Evolutionary conservation across 1,140 invertebrate genomes (phyloP).

Genomic region (Copidosoma floridanum): DNA sequence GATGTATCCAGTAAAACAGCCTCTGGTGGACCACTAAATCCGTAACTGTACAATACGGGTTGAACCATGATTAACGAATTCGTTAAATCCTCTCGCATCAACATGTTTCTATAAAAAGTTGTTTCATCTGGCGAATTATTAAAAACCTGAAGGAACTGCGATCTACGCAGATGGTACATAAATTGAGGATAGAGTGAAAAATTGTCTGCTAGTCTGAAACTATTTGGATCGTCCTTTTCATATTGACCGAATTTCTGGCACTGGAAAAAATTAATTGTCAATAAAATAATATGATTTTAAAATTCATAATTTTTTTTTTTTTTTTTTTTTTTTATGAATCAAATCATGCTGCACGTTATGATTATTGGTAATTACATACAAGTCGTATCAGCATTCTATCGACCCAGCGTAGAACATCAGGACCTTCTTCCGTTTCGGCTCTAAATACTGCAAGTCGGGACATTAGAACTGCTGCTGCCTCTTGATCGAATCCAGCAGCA

Average conservation of each 20-base stretch:
- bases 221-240: conserved; percentile 94
- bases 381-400: conserved; percentile 96
- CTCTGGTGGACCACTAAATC: conserved; percentile 96
- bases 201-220: conserved; percentile 93
- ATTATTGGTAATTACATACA: conserved; percentile 59
- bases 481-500: conserved; percentile 95
- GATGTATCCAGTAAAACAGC: conserved; percentile 96
- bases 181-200: conserved; percentile 99
- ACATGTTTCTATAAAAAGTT: conserved; percentile 97
- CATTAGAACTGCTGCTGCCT: conserved; percentile 96
- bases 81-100: conserved; percentile 95
- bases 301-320: too few species aligned
- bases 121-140: conserved; percentile 99
- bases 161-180: conserved; percentile 98
- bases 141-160: conserved; percentile 99
- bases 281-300: conserved; percentile 11
- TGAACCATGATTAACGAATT: conserved; percentile 99
- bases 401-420: conserved; percentile 96
- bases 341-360: too few species aligned
- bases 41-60: conserved; percentile 97
- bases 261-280: conserved; percentile 58
- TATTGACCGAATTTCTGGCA: conserved; percentile 99
- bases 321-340: too few species aligned
- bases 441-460: conserved; percentile 93
- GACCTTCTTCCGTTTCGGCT: conserved; percentile 93